These are phyloP conservation scores for Vireo altiloquus DNA, from an alignment of 2,113 vertebrate species.

Conservation along the genomic window DNA sequence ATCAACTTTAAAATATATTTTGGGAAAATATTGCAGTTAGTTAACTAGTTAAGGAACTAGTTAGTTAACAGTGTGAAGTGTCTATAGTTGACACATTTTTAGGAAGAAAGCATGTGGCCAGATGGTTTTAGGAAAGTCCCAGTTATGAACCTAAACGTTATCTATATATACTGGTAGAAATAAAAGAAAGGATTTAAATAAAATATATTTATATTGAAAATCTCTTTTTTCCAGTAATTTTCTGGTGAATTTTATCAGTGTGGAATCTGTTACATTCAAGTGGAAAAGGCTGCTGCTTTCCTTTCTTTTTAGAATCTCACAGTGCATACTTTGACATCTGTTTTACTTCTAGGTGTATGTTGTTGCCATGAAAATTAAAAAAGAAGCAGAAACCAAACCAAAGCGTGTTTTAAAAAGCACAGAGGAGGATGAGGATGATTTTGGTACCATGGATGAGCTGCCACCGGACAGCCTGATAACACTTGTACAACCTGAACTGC, in stretches of 20 bases:
- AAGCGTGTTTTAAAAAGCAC: conserved; percentile 74
- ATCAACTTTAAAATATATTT: not conserved
- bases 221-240: not conserved
- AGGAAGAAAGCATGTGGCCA: not conserved
- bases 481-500: conserved; percentile 92
- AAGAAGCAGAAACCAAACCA: conserved; percentile 86
- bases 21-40: not conserved
- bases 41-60: not conserved
- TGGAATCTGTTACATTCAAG: not conserved
- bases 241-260: not conserved
- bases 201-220: not conserved
- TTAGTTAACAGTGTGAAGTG: not conserved
- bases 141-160: not conserved
- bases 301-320: not conserved
- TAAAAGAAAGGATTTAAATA: not conserved
- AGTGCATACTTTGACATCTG: not conserved
- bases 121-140: not conserved
- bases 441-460: conserved; percentile 79
- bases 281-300: not conserved
- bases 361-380: conserved; percentile 96
- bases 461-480: conserved; percentile 95
- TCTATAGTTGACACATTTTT: not conserved
- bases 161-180: not conserved
- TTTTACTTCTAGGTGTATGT: conserved; percentile 86
- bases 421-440: conserved; percentile 87